Evolutionary conservation across 2,797 vertebrate genomes (phyloP), one percentile per base, ranked within the genome.

Genomic region (Poecilia velifera): DNA sequence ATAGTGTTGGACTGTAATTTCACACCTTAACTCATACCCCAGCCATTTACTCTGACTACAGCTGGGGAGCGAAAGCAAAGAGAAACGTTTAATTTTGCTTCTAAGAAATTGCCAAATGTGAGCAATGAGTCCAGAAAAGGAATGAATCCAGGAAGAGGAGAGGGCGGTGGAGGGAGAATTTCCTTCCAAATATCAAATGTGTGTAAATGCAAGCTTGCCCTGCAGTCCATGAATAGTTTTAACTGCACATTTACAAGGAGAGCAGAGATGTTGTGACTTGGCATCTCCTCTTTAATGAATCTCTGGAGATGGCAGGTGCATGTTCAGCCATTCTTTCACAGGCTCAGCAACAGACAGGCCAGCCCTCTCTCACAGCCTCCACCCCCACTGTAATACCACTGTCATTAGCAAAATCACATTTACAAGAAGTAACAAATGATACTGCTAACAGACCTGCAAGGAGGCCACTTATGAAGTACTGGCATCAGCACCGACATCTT

Each of bases 221-320:
- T 80, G 79, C 47, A 51, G 49, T 36, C 22, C 57, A 79, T 68
- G 72, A 78, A 66, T 39, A 53, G 78, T 81, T 86, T 85, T 76
- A 47, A 34, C 51, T 16, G 71, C 73, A 81, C 73, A 77, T 76
- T 70, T 81, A 74, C 46, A 47, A 41, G 66, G 66, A 84, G 77
- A 87, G 81, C 82, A 83, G 88, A 91, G 84, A 89, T 84, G 89
- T 64, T 82, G 86, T 79, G 84, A 87, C 77, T 84, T 91, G 90
- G 90, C 91, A 85, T 90, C 84, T 88, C 84, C 90, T 91, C 91
- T 95, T 94, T 96, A 95, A 95, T 95, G 94, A 95, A 92, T 94
- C 95, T 96, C 94, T 91, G 88, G 95, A 95, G 94, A 94, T 93
- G 94, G 91, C 94, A 96, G 95, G 94, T 95, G 94, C 92, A 91